Base-by-base conservation (phyloP, 2,113 vertebrate species). In the Tetraodon nigroviridis region DNA sequence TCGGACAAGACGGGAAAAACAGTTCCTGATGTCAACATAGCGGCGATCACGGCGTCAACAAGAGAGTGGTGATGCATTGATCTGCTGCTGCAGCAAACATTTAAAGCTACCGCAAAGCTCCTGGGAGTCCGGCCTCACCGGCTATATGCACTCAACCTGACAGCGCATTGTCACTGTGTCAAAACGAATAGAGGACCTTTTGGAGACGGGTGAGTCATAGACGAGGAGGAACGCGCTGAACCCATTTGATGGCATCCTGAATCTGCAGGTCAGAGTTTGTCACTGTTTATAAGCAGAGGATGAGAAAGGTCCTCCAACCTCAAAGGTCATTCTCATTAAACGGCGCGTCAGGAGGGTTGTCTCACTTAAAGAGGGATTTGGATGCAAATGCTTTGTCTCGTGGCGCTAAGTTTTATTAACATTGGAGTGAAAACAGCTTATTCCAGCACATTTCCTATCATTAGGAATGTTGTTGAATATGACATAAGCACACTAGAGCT, bases 311-410 rank as follows among this genome's bases (percentile, higher is more conserved):
- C 24, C 56, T 57, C 49, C 53, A 50, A 65, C 61, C 64, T 58
- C 67, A 84, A 85, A 89, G 84, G 82, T 87, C 85, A 84, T 47
- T 8, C 64, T 84, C 63, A 87, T 85, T 86, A 84, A 78, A 76
- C 2, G 19, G 58, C n/a, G n/a, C n/a, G n/a, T n/a, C n/a, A n/a
- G n/a, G 19, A 51, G 60, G 11, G 56, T 20, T 56, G 40, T 58
- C 27, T 57, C 32, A 51, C 32, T 15, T 8, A 50, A 55, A 41
- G 40, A 49, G 58, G 32, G 22, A 55, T 68, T 55, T 42, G 18
- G 12, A 37, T 57, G 47, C 56, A 47, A 57, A 57, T 61, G 19
- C 32, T 37, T 37, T 12, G 47, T 62, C 62, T 52, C 47, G 46
- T 52, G 16, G 56, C 6, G 32, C 32, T 37, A 32, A 56, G 1